Conservation (phyloP, 2,888 invertebrate species). For the Dynastes grantii region DNA sequence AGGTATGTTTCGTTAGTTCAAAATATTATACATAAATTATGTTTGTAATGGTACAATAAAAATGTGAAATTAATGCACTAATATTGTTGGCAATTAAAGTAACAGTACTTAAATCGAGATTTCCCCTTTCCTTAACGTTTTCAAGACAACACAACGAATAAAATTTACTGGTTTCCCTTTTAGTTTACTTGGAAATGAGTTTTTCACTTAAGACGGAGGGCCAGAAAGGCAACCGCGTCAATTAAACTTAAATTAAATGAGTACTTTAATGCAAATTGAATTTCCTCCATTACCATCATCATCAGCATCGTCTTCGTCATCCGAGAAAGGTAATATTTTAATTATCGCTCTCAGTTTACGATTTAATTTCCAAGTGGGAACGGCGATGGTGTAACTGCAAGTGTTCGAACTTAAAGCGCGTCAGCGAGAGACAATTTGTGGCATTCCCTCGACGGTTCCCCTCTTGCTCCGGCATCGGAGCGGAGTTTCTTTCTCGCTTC, state of each 20-base stretch:
- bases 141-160: neutral
- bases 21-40: too few species aligned
- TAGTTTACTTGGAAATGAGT: conserved; percentile 5
- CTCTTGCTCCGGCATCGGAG: neutral
- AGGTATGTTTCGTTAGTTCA: too few species aligned
- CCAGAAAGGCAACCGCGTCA: conserved; percentile 17
- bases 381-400: conserved; percentile 23
- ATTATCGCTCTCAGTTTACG: conserved; percentile 42
- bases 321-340: conserved; percentile 43
- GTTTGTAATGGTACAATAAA: too few species aligned
- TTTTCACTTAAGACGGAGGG: conserved; percentile 11
- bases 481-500: conserved; percentile 8
- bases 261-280: conserved; percentile 40
- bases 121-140: neutral
- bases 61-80: neutral
- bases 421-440: neutral
- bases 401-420: conserved; percentile 35
- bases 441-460: neutral
- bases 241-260: conserved; percentile 40
- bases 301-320: conserved; percentile 11
- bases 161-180: neutral
- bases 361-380: conserved; percentile 31
- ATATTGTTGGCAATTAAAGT: conserved; percentile 7
- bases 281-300: conserved; percentile 38
- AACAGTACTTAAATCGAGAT: neutral